Evolutionary conservation across 2,113 vertebrate species (phyloP).

Genomic region (Phalacrocorax carbo): DNA sequence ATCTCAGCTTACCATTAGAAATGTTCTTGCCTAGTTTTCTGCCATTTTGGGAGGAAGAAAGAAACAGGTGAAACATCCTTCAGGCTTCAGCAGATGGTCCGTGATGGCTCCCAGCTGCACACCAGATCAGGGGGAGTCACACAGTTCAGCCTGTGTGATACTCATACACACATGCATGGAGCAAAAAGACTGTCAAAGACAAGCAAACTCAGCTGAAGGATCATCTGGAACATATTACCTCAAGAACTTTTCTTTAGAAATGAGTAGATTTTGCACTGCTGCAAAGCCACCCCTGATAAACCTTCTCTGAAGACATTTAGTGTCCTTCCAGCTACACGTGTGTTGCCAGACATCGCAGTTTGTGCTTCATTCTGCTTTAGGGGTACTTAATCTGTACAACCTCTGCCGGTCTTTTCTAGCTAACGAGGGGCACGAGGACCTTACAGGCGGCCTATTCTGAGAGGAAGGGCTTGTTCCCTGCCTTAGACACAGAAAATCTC

Average conservation of each 20-base stretch:
- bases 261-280: background rate
- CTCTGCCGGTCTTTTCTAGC: background rate
- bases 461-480: background rate
- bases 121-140: background rate
- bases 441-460: background rate
- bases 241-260: background rate
- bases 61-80: background rate
- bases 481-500: background rate
- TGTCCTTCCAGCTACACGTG: background rate
- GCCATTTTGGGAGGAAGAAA: background rate
- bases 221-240: background rate
- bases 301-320: background rate
- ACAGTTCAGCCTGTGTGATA: background rate
- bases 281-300: background rate
- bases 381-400: background rate
- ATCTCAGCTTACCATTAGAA: background rate
- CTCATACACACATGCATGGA: background rate
- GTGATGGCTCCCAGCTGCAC: background rate
- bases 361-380: background rate
- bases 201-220: background rate
- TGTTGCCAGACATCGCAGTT: background rate
- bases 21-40: background rate
- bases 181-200: background rate
- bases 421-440: background rate
- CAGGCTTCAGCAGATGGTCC: background rate